These are phyloP conservation scores for Hypocryptadius cinnamomeus DNA, from an alignment of 2,113 vertebrate species.

Conservation along the genomic window DNA sequence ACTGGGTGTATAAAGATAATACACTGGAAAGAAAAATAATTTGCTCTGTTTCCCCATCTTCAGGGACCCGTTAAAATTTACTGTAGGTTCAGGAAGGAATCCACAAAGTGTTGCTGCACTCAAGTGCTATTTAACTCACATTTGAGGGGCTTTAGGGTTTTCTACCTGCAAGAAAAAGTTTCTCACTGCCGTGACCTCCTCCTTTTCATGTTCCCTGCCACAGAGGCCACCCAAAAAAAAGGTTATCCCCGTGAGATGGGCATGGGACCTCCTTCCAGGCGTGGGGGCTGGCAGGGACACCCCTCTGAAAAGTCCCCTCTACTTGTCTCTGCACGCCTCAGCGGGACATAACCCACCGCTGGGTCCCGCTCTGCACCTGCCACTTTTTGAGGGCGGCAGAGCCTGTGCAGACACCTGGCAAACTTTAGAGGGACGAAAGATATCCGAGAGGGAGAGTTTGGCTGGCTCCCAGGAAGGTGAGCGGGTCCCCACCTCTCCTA, in stretches of 20 bases:
- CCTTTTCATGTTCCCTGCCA: rapidly evolving
- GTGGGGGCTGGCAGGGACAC: rapidly evolving
- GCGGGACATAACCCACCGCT: rapidly evolving
- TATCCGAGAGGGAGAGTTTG: rapidly evolving
- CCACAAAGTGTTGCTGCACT: not conserved
- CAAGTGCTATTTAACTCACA: not conserved
- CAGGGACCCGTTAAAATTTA: not conserved
- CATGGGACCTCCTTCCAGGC: not conserved
- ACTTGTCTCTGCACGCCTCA: not conserved
- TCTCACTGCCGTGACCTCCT: not conserved
- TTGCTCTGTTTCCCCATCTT: not conserved
- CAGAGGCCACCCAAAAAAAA: not conserved
- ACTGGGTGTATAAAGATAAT: not conserved
- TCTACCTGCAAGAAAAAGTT: not conserved
- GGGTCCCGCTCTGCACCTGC: not conserved
- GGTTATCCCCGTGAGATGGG: rapidly evolving
- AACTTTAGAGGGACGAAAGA: rapidly evolving
- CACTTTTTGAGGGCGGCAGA: rapidly evolving
- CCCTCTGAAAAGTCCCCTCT: not conserved
- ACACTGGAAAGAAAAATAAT: not conserved
- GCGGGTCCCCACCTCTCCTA: rapidly evolving
- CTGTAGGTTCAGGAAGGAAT: not conserved
- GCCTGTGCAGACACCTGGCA: not conserved
- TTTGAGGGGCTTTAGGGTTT: not conserved
- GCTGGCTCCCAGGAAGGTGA: not conserved